Conservation (phyloP, 2,797 vertebrate species). For the Poecile montanus region DNA sequence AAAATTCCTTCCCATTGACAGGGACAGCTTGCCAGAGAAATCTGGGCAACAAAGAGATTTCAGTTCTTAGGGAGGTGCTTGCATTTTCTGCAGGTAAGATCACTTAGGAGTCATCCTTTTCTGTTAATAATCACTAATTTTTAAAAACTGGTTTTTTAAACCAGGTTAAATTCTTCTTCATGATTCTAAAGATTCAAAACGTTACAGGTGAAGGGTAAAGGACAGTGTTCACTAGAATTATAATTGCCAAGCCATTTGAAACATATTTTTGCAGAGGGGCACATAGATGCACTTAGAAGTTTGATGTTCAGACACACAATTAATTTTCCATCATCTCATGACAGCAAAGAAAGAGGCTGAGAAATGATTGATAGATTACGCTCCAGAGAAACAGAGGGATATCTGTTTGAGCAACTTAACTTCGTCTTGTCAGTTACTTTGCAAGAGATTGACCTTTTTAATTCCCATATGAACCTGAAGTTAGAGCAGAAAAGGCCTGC, state of each 20-base stretch:
- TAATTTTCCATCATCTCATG: background rate
- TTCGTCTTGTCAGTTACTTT: background rate
- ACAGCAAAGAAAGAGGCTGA: background rate
- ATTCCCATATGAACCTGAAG: background rate
- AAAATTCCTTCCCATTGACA: background rate
- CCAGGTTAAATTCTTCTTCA: background rate
- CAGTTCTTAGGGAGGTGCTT: background rate
- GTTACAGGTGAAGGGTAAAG: background rate
- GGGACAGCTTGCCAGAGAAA: background rate
- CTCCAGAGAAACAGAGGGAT: background rate
- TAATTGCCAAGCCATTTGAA: background rate
- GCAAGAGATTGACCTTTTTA: background rate
- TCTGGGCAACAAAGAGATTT: background rate
- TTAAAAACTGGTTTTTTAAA: background rate
- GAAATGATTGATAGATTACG: background rate
- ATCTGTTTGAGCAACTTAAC: background rate
- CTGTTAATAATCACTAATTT: background rate
- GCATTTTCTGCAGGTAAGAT: background rate
- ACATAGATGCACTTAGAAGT: background rate
- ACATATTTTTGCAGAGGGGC: background rate
- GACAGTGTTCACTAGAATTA: background rate
- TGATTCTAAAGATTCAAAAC: background rate
- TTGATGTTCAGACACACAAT: background rate
- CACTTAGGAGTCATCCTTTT: background rate
- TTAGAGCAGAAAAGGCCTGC: background rate